Conservation (phyloP, 2,888 invertebrate genomes). For the Sacculina carcini region DNA sequence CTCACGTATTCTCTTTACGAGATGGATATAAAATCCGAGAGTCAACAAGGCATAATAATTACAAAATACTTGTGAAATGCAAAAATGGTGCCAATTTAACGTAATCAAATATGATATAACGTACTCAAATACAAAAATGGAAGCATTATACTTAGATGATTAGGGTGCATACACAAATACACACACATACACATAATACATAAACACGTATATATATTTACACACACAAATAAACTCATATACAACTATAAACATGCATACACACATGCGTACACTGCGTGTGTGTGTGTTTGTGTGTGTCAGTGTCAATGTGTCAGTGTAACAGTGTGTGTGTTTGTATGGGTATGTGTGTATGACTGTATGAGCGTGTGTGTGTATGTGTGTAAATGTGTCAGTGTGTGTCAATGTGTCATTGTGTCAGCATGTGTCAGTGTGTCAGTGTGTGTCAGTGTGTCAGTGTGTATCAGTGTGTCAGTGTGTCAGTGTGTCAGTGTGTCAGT, state of each 20-base stretch:
- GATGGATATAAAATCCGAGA: no score
- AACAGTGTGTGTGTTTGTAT: constrained; percentile 4
- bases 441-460: no score
- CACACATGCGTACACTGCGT: neutral
- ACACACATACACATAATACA: neutral
- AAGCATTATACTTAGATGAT: neutral
- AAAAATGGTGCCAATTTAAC: no score
- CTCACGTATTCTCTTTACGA: no score
- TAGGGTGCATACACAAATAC: neutral
- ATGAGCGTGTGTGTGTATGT: no score
- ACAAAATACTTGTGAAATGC: no score
- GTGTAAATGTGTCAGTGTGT: no score
- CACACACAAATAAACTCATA: neutral
- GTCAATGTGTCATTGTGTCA: no score
- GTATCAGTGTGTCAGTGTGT: neutral
- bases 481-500: constrained; percentile 1
- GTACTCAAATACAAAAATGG: neutral
- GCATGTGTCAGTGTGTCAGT: no score
- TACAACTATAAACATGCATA: neutral
- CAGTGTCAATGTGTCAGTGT: constrained; percentile 3
- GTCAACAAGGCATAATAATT: no score
- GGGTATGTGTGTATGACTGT: constrained; percentile 6
- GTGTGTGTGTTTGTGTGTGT: constrained; percentile 4
- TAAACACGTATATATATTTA: neutral
- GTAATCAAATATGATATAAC: neutral